Evolutionary conservation across 2,113 vertebrate genomes (phyloP), one percentile per base, ranked within the genome.

Genomic region (Elachura formosa): DNA sequence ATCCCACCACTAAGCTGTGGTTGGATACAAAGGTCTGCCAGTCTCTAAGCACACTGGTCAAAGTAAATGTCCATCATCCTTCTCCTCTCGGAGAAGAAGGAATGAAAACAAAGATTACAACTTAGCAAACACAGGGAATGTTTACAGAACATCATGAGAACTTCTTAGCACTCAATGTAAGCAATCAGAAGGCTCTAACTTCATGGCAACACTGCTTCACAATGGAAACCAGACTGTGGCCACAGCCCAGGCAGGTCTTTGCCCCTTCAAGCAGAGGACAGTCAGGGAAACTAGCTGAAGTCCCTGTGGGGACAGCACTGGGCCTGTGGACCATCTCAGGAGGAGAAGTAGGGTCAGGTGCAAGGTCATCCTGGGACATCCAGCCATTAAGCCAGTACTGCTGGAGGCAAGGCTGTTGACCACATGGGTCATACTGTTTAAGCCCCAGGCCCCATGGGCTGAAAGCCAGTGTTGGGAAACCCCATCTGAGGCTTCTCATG

Each of bases 401-500:
- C 15, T 55, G 23, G 13, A 55, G 11, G 10, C 33, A 67, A 9
- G 13, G 10, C 25, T 46, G 15, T 51, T 28, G n/a, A n/a, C 5
- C 11, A 20, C 3, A 12, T 1, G n/a, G 34, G 4, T 40, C 25
- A 51, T 14, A 11, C 5, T 38, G 6, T 34, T 62, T 41, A n/a
- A 63, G 10, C 2, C 15, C 22, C 13, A 21, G 21, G 22, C 2
- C 3, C 26, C 1, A 0, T 6, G 4, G 14, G 20, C 9, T 54
- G 20, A 43, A 13, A 73, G 4, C 3, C 23, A 4, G 11, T 33
- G 6, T 7, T 3, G 2, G 45, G 12, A 69, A 68, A 6, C 1
- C 9, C 11, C 14, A 10, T 0, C 1, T 59, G 17, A 81, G 23
- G 28, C 15, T 84, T 22, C 6, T 63, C 22, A 12, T 24, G 21